These are phyloP conservation scores for Aspiorhynchus laticeps DNA, from an alignment of 2,113 vertebrate species.

Conservation along the genomic window DNA sequence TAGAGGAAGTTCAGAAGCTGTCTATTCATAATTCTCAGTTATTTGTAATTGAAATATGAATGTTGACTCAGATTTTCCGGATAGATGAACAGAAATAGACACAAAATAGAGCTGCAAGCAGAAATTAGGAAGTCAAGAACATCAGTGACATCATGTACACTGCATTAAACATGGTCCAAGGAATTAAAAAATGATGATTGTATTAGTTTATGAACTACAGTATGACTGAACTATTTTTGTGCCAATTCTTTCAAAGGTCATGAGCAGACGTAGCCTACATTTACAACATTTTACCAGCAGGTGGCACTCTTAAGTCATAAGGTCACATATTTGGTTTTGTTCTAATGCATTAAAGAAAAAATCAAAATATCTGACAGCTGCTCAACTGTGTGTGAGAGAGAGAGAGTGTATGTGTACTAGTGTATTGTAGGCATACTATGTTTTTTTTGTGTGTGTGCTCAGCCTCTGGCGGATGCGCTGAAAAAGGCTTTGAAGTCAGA, in stretches of 20 bases:
- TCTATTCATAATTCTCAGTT: background rate
- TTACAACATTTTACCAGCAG: background rate
- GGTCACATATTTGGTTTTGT: too few relatives aligned
- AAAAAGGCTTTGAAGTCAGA: slow-evolving; percentile 78
- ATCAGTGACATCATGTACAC: background rate
- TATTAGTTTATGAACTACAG: too few relatives aligned
- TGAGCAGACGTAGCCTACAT: background rate
- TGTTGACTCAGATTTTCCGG: background rate
- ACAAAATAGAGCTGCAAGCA: background rate
- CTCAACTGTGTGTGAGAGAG: too few relatives aligned
- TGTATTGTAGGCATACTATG: background rate
- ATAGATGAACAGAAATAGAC: background rate
- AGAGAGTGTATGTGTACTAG: too few relatives aligned
- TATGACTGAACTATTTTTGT: background rate
- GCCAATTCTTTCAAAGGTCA: background rate
- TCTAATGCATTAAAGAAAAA: too few relatives aligned
- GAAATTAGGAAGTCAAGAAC: background rate
- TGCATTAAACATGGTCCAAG: background rate
- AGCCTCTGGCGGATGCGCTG: slow-evolving; percentile 81
- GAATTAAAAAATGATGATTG: too few relatives aligned
- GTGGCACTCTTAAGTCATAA: background rate
- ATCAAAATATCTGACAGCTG: too few relatives aligned
- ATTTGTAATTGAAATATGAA: background rate
- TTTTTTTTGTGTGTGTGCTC: background rate
- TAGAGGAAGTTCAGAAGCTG: background rate